Conservation (phyloP, 1,140 invertebrate genomes). For the Cotesia chilonis region DNA sequence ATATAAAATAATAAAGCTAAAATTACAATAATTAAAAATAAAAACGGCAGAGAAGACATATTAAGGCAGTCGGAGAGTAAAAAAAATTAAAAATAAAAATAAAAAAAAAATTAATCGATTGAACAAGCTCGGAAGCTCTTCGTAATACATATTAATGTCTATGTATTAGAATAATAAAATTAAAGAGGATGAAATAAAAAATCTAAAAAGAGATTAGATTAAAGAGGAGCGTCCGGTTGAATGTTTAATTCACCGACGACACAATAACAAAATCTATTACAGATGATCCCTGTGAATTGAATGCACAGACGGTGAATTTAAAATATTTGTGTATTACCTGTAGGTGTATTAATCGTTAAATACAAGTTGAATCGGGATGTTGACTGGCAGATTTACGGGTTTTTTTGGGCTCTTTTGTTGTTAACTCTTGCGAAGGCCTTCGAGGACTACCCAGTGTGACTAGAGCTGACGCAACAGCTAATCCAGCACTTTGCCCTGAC, state of each 20-base stretch:
- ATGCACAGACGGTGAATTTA: slow-evolving; percentile 30
- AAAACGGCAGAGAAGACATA: slow-evolving; percentile 1
- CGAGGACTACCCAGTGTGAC: slow-evolving; percentile 84
- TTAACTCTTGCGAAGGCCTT: slow-evolving; percentile 75
- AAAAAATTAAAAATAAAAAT: not conserved
- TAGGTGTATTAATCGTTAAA: slow-evolving; percentile 48
- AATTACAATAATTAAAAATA: not conserved
- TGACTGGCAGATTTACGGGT: slow-evolving; percentile 75
- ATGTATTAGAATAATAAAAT: not conserved
- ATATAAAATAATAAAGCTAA: not conserved
- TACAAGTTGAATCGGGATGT: slow-evolving; percentile 72
- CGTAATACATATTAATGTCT: not conserved
- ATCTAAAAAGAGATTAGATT: slow-evolving; percentile 14
- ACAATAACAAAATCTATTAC: slow-evolving; percentile 24
- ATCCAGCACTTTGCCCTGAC: slow-evolving; percentile 82
- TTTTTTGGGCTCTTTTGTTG: slow-evolving; percentile 72
- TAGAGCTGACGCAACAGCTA: slow-evolving; percentile 85
- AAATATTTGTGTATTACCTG: slow-evolving; percentile 22
- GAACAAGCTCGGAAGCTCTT: slow-evolving; percentile 12
- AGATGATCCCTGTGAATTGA: slow-evolving; percentile 15
- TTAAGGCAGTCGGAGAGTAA: slow-evolving; percentile 9
- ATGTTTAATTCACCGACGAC: not conserved
- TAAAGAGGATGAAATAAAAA: slow-evolving; percentile 20
- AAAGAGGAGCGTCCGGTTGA: no score
- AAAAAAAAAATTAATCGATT: not conserved